Base-by-base conservation (phyloP, 2,797 vertebrate genomes). In the Psittacula derbiana region DNA sequence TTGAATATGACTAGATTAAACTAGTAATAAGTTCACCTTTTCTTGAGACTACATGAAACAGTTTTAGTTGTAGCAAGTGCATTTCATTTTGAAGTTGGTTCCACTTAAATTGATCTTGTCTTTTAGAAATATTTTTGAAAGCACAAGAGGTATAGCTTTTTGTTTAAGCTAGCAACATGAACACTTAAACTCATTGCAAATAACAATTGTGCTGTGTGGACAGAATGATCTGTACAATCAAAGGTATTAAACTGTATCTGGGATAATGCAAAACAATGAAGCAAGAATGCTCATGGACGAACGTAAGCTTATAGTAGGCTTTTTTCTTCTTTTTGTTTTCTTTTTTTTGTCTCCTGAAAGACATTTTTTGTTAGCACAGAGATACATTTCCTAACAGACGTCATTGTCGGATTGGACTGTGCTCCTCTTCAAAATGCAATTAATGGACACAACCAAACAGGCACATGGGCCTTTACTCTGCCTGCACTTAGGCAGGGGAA, bases 1-100 rank as follows among this genome's bases (percentile, higher is more conserved):
- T 98, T 97, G 91, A 97, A 97, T 93, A 95, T 87, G 98, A 98
- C 98, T 96, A 97, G 98, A 98, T 98, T 98, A 98, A 98, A 95
- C 95, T 95, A 96, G 98, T 98, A 98, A 98, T 96, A 97, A 98
- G 97, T 98, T 97, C 95, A 92, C 97, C 97, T 98, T 95, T 91
- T 96, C 97, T 95, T 61, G 96, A 96, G 97, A 81, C 76, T 79
- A 41, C 47, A 10, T 3, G 50, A 83, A 93, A 73, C 62, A n/a
- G 95, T 97, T 97, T 96, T 85, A 87, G 94, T 92, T 69, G 86
- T 43, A 87, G 93, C 80, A 92, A 97, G 94, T 66, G 65, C 85
- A 55, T 96, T 97, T 96, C 82, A 91, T 96, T 90, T 97, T 72
- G 93, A 95, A 97, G 96, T 94, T 97, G 92, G 93, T 40, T 91